phyloP scores from a whole-genome alignment of 2,113 vertebrate species.

The Cyprinodon variegatus region DNA sequence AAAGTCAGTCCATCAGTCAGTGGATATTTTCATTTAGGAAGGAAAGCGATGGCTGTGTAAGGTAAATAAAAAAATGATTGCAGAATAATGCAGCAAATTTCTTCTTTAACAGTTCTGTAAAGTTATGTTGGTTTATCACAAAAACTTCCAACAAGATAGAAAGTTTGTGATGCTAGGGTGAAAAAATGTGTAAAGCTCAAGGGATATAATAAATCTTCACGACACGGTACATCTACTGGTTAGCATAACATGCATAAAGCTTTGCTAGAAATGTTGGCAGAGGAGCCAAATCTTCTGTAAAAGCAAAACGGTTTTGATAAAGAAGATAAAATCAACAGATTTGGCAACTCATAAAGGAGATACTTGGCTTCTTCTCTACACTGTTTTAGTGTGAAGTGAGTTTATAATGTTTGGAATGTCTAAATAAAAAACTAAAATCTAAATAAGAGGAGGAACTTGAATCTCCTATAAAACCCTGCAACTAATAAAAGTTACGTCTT shows the following conservation, averaged over 20 bases:
- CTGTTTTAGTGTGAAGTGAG: not conserved
- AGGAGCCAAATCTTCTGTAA: not conserved
- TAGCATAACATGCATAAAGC: not conserved
- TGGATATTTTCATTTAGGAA: no score
- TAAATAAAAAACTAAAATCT: not conserved
- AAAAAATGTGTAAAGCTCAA: not conserved
- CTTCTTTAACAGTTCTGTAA: not conserved
- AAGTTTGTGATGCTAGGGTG: not conserved
- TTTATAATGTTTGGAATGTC: not conserved
- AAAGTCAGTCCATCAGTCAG: not conserved
- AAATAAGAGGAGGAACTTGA: not conserved
- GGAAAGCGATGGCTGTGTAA: no score
- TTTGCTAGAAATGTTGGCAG: not conserved
- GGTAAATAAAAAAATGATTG: no score
- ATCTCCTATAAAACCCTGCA: conserved; percentile 6
- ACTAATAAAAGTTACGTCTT: conserved; percentile 19
- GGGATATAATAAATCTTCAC: not conserved
- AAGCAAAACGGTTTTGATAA: not conserved
- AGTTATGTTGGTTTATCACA: not conserved
- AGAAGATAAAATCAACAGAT: not conserved
- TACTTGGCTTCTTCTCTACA: not conserved
- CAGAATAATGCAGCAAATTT: no score
- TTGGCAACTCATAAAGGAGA: not conserved
- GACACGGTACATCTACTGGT: not conserved
- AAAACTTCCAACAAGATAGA: not conserved